A percentile compares a stretch with the other conserved stretches of the same genome.
phyloP scores from a whole-genome alignment of 2,888 invertebrate species.

The Aphelenchoides bicaudatus region DNA sequence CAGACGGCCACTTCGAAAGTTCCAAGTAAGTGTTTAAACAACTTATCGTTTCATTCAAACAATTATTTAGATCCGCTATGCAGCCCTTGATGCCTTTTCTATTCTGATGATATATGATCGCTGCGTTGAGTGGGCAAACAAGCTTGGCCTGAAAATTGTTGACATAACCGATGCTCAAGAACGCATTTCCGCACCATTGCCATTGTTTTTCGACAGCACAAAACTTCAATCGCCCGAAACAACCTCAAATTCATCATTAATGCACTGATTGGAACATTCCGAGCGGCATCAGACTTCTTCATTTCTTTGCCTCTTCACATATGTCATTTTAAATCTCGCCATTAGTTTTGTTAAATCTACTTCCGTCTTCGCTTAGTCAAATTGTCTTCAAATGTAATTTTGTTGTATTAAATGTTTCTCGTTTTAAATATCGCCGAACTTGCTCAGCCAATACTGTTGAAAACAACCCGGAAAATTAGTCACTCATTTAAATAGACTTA shows the following conservation, averaged over 20 bases:
- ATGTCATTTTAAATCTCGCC: no score
- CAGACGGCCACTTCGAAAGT: constrained; percentile 44
- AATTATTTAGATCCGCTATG: constrained; percentile 43
- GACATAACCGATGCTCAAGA: constrained; percentile 19
- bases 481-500: no score
- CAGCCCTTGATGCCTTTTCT: constrained; percentile 48
- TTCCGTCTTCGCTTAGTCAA: no score
- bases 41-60: not conserved
- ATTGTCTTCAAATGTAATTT: no score
- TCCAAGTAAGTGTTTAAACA: constrained; percentile 36
- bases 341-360: no score
- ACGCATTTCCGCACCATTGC: constrained; percentile 16
- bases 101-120: constrained; percentile 28
- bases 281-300: no score
- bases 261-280: no score
- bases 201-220: constrained; percentile 16
- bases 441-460: no score
- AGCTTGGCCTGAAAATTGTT: constrained; percentile 17
- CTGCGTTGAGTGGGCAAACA: constrained; percentile 12
- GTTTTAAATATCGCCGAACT: no score
- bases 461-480: no score
- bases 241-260: not conserved
- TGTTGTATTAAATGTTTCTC: no score
- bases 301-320: no score
- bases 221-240: constrained; percentile 2